phyloP scores from a whole-genome alignment of 2,888 invertebrate species.

The Psylliodes chrysocephalus region DNA sequence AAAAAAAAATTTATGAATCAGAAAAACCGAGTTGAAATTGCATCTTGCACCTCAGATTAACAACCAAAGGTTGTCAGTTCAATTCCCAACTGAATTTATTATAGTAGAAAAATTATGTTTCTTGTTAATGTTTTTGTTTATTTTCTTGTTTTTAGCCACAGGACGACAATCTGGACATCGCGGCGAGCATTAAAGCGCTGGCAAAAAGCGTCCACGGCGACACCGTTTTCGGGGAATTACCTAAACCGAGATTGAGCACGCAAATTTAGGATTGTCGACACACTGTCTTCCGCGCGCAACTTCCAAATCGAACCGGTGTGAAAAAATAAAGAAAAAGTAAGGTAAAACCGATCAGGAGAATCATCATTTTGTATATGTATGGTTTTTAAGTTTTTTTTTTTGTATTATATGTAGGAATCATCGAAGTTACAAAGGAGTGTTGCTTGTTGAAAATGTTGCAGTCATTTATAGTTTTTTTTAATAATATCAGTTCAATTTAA shows the following conservation, averaged over 20 bases:
- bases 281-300: constrained; percentile 25
- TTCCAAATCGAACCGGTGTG: not conserved
- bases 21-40: too few relatives aligned
- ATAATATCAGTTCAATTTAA: too few relatives aligned
- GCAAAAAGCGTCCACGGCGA: constrained; percentile 91
- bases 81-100: too few relatives aligned
- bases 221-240: constrained; percentile 86
- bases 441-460: not conserved
- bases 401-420: not conserved
- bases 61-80: too few relatives aligned
- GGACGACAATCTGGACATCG: constrained; percentile 72
- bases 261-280: constrained; percentile 73
- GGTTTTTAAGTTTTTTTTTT: not conserved
- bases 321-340: constrained; percentile 5
- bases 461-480: too few relatives aligned
- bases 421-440: not conserved
- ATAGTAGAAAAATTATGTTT: too few relatives aligned
- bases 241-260: constrained; percentile 85
- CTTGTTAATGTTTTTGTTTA: too few relatives aligned
- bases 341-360: constrained; percentile 7
- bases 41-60: too few relatives aligned
- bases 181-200: constrained; percentile 91
- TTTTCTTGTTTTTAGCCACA: constrained; percentile 44
- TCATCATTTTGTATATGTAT: not conserved
- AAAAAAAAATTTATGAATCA: too few relatives aligned